Evolutionary conservation across 1,140 invertebrate species (phyloP), one percentile per base, ranked within the genome.

Genomic region (Chrysomallon squamiferum): DNA sequence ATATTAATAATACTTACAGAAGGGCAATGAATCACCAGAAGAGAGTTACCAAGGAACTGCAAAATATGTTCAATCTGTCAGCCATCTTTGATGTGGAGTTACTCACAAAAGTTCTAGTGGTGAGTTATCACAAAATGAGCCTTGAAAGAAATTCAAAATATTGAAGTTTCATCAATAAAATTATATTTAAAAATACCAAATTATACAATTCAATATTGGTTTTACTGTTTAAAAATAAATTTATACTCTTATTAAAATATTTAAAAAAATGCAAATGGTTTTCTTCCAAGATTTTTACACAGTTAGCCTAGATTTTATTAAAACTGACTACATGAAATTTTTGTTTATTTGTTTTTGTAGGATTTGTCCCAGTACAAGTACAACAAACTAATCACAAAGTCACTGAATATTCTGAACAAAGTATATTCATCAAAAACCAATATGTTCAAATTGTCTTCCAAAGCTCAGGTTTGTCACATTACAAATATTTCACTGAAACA

Each of bases 401-500:
- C 81, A 18, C 65, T 85, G 43, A 78, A 78, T 58, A 82, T 84
- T 20, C 74, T 85, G 13, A 84, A 83, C 71, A 84, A 82, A 59
- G 69, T 82, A 13, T 85, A 85, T 68, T 85, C 83, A 15, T 82
- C 78, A 20, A 83, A 84, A 57, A 78, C 76, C 30, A 81, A 82
- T 69, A 79, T 85, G 73, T 85, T 85, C 72, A 81, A 79, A 57
- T 69, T 81, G 4, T 81, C 84, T 13, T 74, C 71, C 43, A 84
- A 84, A 68, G 84, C 83, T 2, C 82, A 84, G 83, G 82, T 84
- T 72, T 54, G 49, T 32, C 5, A 50, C n/a, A 50, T 50, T 22
- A 7, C n/a, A n/a, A n/a, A 43, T 43, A 43, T n/a, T 11, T 43
- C n/a, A 43, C 9, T 43, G 9, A 11, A 11, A 11, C 9, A 43